These are phyloP conservation scores for Leptinotarsa juncta DNA, from an alignment of 2,888 invertebrate species.

Conservation along the genomic window DNA sequence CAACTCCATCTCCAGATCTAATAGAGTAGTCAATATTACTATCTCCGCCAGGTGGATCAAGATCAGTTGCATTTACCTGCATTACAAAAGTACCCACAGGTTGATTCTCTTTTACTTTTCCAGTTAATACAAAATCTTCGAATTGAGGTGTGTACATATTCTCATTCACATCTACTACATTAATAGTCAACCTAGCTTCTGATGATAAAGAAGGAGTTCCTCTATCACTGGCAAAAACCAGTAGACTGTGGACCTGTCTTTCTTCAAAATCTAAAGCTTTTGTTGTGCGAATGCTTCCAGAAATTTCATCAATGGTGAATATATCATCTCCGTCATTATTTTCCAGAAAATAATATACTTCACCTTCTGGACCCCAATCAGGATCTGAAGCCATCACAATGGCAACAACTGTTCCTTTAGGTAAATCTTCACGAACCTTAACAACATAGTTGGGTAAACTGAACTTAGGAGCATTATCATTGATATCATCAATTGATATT, in stretches of 20 bases:
- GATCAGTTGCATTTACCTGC: constrained; percentile 82
- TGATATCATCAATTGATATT: constrained; percentile 88
- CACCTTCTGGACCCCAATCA: constrained; percentile 86
- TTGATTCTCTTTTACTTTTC: constrained; percentile 83
- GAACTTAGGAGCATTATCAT: constrained; percentile 89
- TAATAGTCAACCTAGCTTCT: constrained; percentile 84
- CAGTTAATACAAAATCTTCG: constrained; percentile 81
- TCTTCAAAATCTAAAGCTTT: constrained; percentile 88
- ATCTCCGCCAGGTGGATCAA: constrained; percentile 83
- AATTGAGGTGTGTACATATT: constrained; percentile 88
- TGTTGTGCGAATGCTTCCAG: constrained; percentile 87
- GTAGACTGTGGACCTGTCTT: constrained; percentile 88
- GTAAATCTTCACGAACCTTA: constrained; percentile 91
- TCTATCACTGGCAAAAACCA: constrained; percentile 86
- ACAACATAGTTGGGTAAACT: constrained; percentile 80
- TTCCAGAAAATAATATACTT: constrained; percentile 82
- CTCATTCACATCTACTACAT: constrained; percentile 94
- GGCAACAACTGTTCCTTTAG: constrained; percentile 87
- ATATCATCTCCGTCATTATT: constrained; percentile 76
- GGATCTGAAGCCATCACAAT: constrained; percentile 86
- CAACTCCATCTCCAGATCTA: constrained; percentile 89
- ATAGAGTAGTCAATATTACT: constrained; percentile 88
- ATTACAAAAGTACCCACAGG: constrained; percentile 82
- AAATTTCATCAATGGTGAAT: constrained; percentile 86
- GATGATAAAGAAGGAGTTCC: constrained; percentile 85